Evolutionary conservation across 2,888 invertebrate species (phyloP).

Genomic region (Idaea biselata): DNA sequence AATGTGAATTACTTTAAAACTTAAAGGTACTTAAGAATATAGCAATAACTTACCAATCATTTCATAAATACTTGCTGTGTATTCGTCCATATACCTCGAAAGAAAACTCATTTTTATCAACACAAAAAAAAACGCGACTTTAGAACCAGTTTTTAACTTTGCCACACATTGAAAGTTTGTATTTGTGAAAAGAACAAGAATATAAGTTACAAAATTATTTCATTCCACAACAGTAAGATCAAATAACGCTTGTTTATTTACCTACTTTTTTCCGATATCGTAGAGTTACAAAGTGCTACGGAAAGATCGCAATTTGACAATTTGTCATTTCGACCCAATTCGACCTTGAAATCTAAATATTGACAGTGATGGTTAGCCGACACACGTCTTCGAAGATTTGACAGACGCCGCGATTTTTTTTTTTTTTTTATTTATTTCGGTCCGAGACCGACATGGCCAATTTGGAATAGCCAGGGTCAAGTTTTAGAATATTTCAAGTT

Average conservation of each 20-base stretch:
- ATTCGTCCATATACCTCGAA: slow-evolving; percentile 62
- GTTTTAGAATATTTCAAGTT: no score
- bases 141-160: background rate
- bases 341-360: no score
- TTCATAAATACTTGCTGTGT: slow-evolving; percentile 65
- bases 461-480: no score
- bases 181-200: background rate
- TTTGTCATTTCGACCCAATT: background rate
- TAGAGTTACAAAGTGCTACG: background rate
- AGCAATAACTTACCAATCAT: slow-evolving; percentile 62
- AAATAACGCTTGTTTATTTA: slow-evolving; percentile 37
- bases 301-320: background rate
- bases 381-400: no score
- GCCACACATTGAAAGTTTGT: background rate
- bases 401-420: no score
- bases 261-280: slow-evolving; percentile 36
- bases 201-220: slow-evolving; percentile 14
- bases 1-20: background rate
- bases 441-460: no score
- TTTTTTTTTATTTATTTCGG: no score
- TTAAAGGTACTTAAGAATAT: background rate
- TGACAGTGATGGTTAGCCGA: no score
- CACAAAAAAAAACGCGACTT: slow-evolving; percentile 10
- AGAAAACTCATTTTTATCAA: slow-evolving; percentile 59
- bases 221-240: slow-evolving; percentile 30